Conservation (phyloP, 2,797 vertebrate genomes). For the Pangasius djambal region DNA sequence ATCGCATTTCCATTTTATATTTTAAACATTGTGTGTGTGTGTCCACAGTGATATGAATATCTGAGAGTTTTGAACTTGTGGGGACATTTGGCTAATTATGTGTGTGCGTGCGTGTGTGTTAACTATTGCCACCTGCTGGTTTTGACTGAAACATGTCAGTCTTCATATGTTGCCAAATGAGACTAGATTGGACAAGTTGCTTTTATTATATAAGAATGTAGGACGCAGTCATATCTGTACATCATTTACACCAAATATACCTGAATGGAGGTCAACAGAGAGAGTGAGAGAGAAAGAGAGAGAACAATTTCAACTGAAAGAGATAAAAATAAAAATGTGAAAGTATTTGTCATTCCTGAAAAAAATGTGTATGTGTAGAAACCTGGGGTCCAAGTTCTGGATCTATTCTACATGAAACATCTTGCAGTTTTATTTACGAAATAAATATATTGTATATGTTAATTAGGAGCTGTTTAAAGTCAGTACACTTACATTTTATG, state of each 20-base stretch:
- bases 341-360: background rate
- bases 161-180: background rate
- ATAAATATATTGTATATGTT: slow-evolving; percentile 4
- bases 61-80: background rate
- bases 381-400: background rate
- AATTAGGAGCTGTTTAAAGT: background rate
- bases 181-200: slow-evolving; percentile 7
- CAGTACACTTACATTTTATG: background rate
- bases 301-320: background rate
- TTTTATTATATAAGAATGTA: slow-evolving; percentile 46
- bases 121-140: slow-evolving; percentile 38
- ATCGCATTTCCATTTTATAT: background rate
- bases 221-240: slow-evolving; percentile 22
- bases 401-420: background rate
- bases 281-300: background rate
- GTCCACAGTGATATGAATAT: background rate
- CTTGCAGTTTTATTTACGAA: slow-evolving; percentile 18
- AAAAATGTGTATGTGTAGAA: background rate
- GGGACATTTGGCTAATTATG: background rate
- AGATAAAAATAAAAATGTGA: background rate
- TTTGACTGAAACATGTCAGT: background rate
- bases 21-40: too few relatives aligned
- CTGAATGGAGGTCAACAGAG: background rate
- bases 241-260: slow-evolving; percentile 42
- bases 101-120: background rate